Evolutionary conservation across 2,888 invertebrate species (phyloP).

Genomic region (Campaea margaritaria): DNA sequence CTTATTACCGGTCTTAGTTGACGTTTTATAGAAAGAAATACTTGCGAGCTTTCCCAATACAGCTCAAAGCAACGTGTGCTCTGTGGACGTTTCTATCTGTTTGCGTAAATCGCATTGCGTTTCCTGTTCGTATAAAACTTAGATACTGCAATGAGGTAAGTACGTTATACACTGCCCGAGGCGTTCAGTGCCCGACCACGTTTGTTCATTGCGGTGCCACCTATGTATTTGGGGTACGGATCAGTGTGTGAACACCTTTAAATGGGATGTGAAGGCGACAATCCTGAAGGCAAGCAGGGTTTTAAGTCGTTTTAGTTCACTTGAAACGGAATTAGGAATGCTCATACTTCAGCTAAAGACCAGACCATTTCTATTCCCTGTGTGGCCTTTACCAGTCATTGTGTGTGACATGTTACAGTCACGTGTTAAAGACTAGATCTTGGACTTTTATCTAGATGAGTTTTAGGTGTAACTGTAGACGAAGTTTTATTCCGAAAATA

Average conservation of each 20-base stretch:
- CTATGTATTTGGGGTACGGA: slow-evolving; percentile 70
- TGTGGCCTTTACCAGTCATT: too few relatives aligned
- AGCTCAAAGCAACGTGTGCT: too few relatives aligned
- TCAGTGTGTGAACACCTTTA: slow-evolving; percentile 66
- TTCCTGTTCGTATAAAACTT: neutral
- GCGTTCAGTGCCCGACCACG: slow-evolving; percentile 63
- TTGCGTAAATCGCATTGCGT: neutral
- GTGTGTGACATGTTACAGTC: too few relatives aligned
- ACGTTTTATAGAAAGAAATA: too few relatives aligned
- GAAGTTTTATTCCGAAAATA: too few relatives aligned
- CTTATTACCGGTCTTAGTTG: too few relatives aligned
- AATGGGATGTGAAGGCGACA: slow-evolving; percentile 57
- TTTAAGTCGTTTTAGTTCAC: slow-evolving; percentile 7
- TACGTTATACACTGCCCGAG: slow-evolving; percentile 35
- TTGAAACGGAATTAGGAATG: slow-evolving; percentile 26
- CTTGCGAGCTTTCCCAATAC: too few relatives aligned
- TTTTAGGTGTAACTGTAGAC: too few relatives aligned
- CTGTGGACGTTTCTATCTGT: neutral
- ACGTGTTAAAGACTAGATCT: too few relatives aligned
- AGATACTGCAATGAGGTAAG: slow-evolving; percentile 1
- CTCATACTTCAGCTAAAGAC: neutral
- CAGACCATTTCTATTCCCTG: too few relatives aligned
- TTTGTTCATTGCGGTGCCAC: slow-evolving; percentile 69
- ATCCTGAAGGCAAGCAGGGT: slow-evolving; percentile 34
- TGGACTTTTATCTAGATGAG: too few relatives aligned